Conservation (phyloP, 2,888 invertebrate species). For the Cataglyphis cursor region DNA sequence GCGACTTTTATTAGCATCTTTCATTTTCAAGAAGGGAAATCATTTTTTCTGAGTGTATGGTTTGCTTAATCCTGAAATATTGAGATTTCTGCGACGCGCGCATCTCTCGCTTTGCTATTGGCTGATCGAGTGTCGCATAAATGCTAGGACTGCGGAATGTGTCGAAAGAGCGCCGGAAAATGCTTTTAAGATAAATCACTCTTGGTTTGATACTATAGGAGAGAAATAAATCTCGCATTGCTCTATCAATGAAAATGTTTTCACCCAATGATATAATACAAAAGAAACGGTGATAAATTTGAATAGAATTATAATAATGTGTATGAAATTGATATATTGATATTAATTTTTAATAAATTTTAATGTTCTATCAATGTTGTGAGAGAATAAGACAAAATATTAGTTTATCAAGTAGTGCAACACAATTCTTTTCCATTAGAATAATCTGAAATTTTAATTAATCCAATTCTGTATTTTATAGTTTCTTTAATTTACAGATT, state of each 20-base stretch:
- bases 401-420: neutral
- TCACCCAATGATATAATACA: neutral
- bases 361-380: neutral
- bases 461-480: neutral
- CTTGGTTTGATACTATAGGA: neutral
- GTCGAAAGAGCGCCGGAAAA: neutral
- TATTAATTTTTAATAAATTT: neutral
- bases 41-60: constrained; percentile 6
- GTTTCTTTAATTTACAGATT: neutral
- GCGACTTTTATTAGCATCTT: neutral
- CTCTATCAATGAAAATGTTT: neutral
- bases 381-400: neutral
- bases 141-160: constrained; percentile 58
- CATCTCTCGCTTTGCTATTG: constrained; percentile 54
- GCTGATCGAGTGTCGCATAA: constrained; percentile 67
- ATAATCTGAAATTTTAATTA: neutral
- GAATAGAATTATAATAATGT: neutral
- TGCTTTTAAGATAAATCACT: neutral
- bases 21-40: neutral
- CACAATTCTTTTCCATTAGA: neutral
- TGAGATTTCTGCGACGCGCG: neutral
- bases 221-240: neutral
- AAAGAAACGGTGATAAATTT: neutral
- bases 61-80: constrained; percentile 3
- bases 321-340: neutral